These are phyloP conservation scores for Holacanthella duospinosa DNA, from an alignment of 2,888 invertebrate species.

Conservation along the genomic window DNA sequence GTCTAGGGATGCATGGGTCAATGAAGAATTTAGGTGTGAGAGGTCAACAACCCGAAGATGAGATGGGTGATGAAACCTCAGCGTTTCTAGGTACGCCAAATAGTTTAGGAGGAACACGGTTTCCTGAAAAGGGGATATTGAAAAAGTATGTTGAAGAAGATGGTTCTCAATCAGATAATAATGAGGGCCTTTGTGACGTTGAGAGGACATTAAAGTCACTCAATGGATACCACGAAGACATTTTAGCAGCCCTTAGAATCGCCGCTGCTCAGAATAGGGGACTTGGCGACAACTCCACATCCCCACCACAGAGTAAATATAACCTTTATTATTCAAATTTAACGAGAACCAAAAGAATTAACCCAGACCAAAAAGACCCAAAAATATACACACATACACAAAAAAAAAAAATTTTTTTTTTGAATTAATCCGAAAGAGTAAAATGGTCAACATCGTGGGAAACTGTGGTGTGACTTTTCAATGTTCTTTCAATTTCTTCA, in stretches of 20 bases:
- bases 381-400: too few relatives aligned
- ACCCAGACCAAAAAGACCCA: background rate
- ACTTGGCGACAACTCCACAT: slow-evolving; percentile 45
- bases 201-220: slow-evolving; percentile 78
- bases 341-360: background rate
- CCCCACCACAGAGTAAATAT: slow-evolving; percentile 48
- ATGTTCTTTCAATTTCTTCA: too few relatives aligned
- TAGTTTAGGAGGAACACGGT: slow-evolving; percentile 12
- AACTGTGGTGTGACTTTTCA: too few relatives aligned
- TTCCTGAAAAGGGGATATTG: slow-evolving; percentile 82
- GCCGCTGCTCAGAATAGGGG: slow-evolving; percentile 50
- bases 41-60: slow-evolving; percentile 28
- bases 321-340: background rate
- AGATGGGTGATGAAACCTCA: slow-evolving; percentile 55
- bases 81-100: slow-evolving; percentile 58
- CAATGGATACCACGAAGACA: slow-evolving; percentile 85
- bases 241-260: slow-evolving; percentile 75
- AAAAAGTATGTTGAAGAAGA: slow-evolving; percentile 52
- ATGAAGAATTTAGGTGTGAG: slow-evolving; percentile 35
- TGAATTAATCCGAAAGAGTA: too few relatives aligned
- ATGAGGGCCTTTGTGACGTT: slow-evolving; percentile 41
- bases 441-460: too few relatives aligned
- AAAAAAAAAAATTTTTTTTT: too few relatives aligned
- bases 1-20: slow-evolving; percentile 35
- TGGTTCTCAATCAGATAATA: slow-evolving; percentile 39